These are phyloP conservation scores for Lasioglossum vierecki DNA, from an alignment of 2,888 invertebrate species.

Conservation along the genomic window DNA sequence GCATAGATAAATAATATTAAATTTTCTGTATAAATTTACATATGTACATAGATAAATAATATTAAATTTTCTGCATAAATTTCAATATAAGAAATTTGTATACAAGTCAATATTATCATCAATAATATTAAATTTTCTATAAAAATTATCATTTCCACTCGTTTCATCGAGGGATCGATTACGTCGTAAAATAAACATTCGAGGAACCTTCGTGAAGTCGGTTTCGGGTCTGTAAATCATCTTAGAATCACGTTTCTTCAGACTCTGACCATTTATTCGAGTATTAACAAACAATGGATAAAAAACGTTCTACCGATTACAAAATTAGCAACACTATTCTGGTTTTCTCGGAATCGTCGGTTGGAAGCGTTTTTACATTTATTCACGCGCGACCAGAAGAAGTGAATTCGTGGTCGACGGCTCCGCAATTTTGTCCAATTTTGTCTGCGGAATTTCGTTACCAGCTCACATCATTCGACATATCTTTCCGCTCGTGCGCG, in stretches of 20 bases:
- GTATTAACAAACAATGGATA: slow-evolving; percentile 29
- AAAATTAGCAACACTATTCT: slow-evolving; percentile 9
- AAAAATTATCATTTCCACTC: neutral
- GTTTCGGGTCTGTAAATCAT: neutral
- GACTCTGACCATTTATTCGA: slow-evolving; percentile 32
- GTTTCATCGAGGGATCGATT: neutral
- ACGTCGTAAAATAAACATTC: neutral
- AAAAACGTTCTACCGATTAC: slow-evolving; percentile 14
- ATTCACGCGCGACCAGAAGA: neutral
- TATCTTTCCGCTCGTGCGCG: neutral
- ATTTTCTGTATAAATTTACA: no score
- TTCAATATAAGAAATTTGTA: no score
- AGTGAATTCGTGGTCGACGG: neutral
- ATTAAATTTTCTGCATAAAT: no score
- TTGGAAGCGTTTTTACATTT: neutral
- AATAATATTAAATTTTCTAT: no score
- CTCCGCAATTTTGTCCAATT: neutral
- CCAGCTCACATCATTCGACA: neutral
- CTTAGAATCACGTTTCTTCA: neutral
- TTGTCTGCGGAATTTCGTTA: neutral
- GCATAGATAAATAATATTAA: no score
- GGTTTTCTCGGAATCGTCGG: neutral
- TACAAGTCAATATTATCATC: no score
- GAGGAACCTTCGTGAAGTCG: neutral
- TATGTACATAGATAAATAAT: no score